Evolutionary conservation across 2,113 vertebrate genomes (phyloP), one percentile per base, ranked within the genome.

Genomic region (Garra rufa): DNA sequence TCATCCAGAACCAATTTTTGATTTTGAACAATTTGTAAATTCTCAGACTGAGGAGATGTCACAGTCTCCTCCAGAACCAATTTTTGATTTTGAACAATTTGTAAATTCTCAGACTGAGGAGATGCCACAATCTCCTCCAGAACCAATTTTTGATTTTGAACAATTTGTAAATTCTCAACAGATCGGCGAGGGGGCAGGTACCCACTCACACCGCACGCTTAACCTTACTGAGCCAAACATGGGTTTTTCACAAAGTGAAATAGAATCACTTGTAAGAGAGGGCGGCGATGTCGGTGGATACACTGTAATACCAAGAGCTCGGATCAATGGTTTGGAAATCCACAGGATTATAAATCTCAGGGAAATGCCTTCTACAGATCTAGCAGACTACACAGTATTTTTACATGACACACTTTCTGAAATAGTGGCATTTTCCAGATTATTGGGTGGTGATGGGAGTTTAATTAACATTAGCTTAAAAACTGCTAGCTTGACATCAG

Each of bases 51-150:
- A 5, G 3, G 34, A 34, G 34, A 5, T 34, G 5, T 3, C 34
- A 34, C 3, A 34, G 2, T 9, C 9, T 44, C 43, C 43, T 44
- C 41, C 41, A 48, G 46, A 50, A 50, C 14, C 46, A 6, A 1
- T 48, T 50, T 50, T 50, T 50, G 1, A 50, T 19, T 17, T 50
- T 19, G 48, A 50, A 50, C 48, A 50, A 6, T 50, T 19, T 19
- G 15, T 50, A 50, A 50, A 50, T 50, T 50, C 48, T 6, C 48
- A 50, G 17, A 3, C 7, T 2, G 19, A 2, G 0, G 52, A 21
- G 0, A 2, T 0, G 0, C 0, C 14, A 50, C 14, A 50, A 50
- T 4, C 15, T 1, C 15, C 4, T 1, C 4, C 6, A 50, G 15
- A 50, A 4, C 48, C 48, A 0, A 17, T 50, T 50, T 21, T 55